Evolutionary conservation across 2,113 vertebrate genomes (phyloP), one percentile per base, ranked within the genome.

Genomic region (Pleuronectes platessa): DNA sequence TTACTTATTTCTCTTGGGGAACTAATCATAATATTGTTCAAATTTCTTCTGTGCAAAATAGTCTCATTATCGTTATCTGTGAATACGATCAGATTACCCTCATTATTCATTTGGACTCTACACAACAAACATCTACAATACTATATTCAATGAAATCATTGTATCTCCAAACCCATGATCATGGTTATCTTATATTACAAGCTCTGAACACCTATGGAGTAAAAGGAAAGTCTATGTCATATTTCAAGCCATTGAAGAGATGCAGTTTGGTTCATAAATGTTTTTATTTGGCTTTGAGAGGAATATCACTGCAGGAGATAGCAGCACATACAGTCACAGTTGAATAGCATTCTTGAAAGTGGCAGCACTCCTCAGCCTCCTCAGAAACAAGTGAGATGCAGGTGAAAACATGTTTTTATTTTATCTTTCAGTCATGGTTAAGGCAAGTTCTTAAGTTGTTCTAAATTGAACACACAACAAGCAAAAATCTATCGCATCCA

Each of bases 251-350:
- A 62, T 81, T 31, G 31, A 31, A 66, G 18, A 64, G 0, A 15
- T 3, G 15, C 1, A 15, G 35, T 87, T 92, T 93, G 92, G 93
- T 94, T 95, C 90, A 90, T 94, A 93, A 94, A 94, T 93, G 90
- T 91, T 87, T 95, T 95, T 95, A 95, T 95, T 95, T 95, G 93
- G 94, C 92, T 93, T 94, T 89, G 88, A 91, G 82, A 88, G 82
- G 80, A 92, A 89, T 67, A 88, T 88, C 85, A 93, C 92, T 93
- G 87, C 89, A 88, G 93, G 85, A 91, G 67, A 74, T 72, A 93
- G 92, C 94, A 93, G 92, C 90, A 90, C 66, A 61, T 79, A 90
- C 87, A 86, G 86, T 93, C 92, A 93, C 92, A 94, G 92, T 91
- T 86, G 87, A 85, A 79, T 74, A 93, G 90, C 90, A 91, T 69